Conservation (phyloP, 2,113 vertebrate genomes). For the Mesocricetus auratus region DNA sequence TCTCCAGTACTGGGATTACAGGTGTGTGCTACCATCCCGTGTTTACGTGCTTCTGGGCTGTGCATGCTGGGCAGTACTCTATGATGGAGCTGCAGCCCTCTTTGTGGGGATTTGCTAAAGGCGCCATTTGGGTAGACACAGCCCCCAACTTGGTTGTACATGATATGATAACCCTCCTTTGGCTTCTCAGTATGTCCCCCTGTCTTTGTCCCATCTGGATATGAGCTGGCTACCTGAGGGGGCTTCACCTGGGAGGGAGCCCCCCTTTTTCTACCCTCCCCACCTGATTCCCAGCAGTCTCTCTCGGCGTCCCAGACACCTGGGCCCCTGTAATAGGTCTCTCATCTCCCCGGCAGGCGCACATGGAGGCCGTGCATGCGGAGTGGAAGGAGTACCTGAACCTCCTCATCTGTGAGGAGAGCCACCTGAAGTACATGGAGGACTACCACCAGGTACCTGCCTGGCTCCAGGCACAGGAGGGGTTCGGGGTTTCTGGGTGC, state of each 20-base stretch:
- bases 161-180: too few species aligned
- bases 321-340: background rate
- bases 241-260: background rate
- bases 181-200: too few species aligned
- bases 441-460: conserved; percentile 95
- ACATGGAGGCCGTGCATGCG: conserved; percentile 95
- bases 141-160: background rate
- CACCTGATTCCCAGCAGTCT: background rate
- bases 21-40: background rate
- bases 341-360: conserved; percentile 88
- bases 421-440: conserved; percentile 97
- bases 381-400: conserved; percentile 99
- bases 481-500: too few species aligned
- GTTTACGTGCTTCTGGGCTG: background rate
- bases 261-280: background rate
- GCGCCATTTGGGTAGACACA: background rate
- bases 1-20: background rate
- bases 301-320: background rate
- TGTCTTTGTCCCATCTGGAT: background rate
- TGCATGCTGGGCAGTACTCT: too few species aligned
- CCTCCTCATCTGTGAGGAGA: conserved; percentile 98
- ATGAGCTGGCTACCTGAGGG: background rate
- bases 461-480: rapidly evolving
- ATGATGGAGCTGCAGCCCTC: background rate
- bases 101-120: background rate